These are phyloP conservation scores for Ectobius pallidus DNA, from an alignment of 2,888 invertebrate species.

Conservation along the genomic window DNA sequence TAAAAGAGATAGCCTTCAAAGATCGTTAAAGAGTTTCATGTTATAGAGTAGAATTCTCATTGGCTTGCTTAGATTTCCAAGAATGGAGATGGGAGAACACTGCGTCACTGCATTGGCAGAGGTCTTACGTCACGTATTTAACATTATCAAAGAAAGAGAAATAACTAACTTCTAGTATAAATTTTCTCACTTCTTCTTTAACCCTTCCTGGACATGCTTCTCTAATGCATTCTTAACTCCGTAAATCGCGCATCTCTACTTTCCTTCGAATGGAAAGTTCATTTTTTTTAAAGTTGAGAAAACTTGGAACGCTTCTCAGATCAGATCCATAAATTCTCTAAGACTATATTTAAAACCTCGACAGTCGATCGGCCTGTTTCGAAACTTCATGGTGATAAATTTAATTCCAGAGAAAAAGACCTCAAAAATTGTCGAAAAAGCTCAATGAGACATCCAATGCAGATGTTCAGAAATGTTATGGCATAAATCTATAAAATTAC, in stretches of 20 bases:
- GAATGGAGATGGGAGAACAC: no score
- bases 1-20: no score
- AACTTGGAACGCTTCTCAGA: background rate
- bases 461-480: no score
- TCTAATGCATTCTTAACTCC: background rate
- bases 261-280: background rate
- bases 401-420: background rate
- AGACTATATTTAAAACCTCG: background rate
- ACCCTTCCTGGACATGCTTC: background rate
- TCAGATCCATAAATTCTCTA: background rate
- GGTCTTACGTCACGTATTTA: background rate
- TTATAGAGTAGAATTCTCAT: no score
- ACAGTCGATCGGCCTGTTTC: background rate
- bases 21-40: no score
- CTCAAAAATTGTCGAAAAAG: background rate
- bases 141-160: background rate
- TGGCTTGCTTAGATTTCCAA: no score
- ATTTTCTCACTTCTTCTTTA: background rate
- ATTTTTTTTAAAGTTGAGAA: slow-evolving; percentile 4
- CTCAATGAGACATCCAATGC: no score
- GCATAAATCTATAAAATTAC: no score
- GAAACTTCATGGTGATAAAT: background rate
- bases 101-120: no score
- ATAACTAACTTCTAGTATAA: background rate
- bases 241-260: slow-evolving; percentile 2